phyloP scores from a whole-genome alignment of 1,140 invertebrate species.

The Armadillidium nasatum region DNA sequence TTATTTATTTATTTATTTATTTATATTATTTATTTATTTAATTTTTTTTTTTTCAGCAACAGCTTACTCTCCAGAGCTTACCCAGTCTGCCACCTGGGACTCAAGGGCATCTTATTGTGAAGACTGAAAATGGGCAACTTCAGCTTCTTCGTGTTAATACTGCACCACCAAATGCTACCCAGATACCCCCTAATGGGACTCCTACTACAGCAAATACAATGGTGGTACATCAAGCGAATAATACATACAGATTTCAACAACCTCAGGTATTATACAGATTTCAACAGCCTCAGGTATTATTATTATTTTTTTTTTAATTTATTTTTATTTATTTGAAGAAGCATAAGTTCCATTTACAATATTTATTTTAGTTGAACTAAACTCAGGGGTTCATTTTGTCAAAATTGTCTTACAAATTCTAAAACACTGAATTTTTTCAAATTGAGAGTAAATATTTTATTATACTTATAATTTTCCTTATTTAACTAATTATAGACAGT shows the following conservation, averaged over 20 bases:
- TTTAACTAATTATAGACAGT: too few relatives aligned
- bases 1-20: too few relatives aligned
- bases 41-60: slow-evolving; percentile 60
- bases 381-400: too few relatives aligned
- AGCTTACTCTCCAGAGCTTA: slow-evolving; percentile 74
- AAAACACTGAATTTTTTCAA: too few relatives aligned
- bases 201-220: slow-evolving; percentile 25
- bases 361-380: too few relatives aligned
- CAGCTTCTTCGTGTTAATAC: slow-evolving; percentile 72
- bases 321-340: too few relatives aligned
- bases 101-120: slow-evolving; percentile 78
- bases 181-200: slow-evolving; percentile 25
- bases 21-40: too few relatives aligned
- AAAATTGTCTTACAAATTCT: too few relatives aligned
- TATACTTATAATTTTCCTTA: too few relatives aligned
- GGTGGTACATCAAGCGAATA: slow-evolving; percentile 28
- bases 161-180: slow-evolving; percentile 30
- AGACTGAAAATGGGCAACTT: slow-evolving; percentile 92
- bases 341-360: too few relatives aligned
- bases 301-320: background rate
- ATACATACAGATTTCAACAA: slow-evolving; percentile 39
- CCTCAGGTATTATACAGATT: slow-evolving; percentile 24
- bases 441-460: too few relatives aligned
- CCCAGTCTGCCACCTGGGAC: slow-evolving; percentile 74
- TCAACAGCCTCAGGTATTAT: too few relatives aligned